phyloP scores from a whole-genome alignment of 1,140 invertebrate genomes.

The Euwallacea fornicatus region DNA sequence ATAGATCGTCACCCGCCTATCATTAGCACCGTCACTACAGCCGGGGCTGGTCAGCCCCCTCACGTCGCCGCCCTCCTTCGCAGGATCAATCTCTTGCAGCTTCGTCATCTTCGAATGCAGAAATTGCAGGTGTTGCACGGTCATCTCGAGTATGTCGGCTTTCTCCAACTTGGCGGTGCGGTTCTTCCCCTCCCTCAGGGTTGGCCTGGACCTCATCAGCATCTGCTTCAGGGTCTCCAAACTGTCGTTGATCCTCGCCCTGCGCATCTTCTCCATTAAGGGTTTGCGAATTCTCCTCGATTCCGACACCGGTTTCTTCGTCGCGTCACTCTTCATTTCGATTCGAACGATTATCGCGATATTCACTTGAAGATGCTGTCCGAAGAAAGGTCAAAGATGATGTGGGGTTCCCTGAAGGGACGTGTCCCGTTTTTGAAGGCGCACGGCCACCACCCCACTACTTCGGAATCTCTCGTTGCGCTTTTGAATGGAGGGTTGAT shows the following conservation, averaged over 20 bases:
- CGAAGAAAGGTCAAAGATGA: conserved; percentile 6
- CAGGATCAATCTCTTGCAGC: conserved; percentile 16
- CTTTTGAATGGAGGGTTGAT: conserved; percentile 30
- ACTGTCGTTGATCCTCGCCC: conserved; percentile 69
- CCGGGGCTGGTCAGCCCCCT: background rate
- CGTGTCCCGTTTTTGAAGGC: conserved; percentile 31
- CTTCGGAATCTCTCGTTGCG: conserved; percentile 26
- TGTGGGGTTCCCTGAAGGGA: conserved; percentile 26
- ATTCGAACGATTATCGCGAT: background rate
- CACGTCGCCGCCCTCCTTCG: conserved; percentile 20
- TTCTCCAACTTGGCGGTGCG: conserved; percentile 65
- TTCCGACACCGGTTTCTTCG: conserved; percentile 30
- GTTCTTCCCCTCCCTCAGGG: conserved; percentile 41
- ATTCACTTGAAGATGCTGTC: conserved; percentile 11
- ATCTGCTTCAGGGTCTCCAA: conserved; percentile 65
- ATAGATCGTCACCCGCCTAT: conserved; percentile 45
- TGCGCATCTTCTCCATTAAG: conserved; percentile 68
- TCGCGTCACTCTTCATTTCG: conserved; percentile 38
- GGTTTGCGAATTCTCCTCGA: conserved; percentile 62
- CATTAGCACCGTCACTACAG: conserved; percentile 29
- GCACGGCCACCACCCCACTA: conserved; percentile 25
- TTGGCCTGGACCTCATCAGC: conserved; percentile 58
- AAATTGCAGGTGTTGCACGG: conserved; percentile 61
- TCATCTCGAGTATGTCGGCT: conserved; percentile 69
- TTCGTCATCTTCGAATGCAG: conserved; percentile 49